phyloP scores from a whole-genome alignment of 2,113 vertebrate species.

The Hystrix cristata region DNA sequence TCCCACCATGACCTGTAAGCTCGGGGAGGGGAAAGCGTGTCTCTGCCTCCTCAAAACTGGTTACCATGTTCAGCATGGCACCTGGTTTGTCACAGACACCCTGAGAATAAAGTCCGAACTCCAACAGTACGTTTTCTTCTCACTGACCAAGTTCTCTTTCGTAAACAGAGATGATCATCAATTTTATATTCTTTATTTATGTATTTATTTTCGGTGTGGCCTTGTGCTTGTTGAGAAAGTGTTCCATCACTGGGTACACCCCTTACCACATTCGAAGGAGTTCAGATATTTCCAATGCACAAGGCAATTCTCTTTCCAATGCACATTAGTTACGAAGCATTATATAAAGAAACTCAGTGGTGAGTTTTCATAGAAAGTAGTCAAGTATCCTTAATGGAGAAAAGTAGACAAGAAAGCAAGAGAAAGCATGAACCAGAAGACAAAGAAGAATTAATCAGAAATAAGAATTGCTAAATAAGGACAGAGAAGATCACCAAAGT shows the following conservation, averaged over 20 bases:
- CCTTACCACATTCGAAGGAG: conserved; percentile 44
- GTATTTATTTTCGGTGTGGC: not conserved
- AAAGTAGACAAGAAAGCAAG: conserved; percentile 46
- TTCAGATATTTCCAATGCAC: conserved; percentile 30
- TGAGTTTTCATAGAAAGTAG: not conserved
- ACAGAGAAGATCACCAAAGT: not conserved
- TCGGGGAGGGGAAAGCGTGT: not conserved
- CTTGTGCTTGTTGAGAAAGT: not conserved
- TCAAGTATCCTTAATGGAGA: not conserved
- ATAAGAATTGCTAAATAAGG: not conserved
- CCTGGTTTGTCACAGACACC: not conserved
- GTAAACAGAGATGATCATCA: not conserved
- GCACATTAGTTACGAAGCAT: not conserved
- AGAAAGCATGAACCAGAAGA: conserved; percentile 10
- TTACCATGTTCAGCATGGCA: not conserved
- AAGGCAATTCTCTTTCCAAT: conserved; percentile 19
- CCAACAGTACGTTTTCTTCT: not conserved
- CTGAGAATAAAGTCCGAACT: not conserved
- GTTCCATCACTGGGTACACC: not conserved
- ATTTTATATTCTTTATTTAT: not conserved
- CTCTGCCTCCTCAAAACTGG: not conserved
- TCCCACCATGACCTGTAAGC: too few species aligned
- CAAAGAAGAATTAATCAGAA: not conserved
- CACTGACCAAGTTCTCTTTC: not conserved
- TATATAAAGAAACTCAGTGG: not conserved